Percentiles rank a stretch among this genome's conserved stretches.
Conservation (phyloP, 2,113 vertebrate genomes). For the Gasterosteus nipponicus region DNA sequence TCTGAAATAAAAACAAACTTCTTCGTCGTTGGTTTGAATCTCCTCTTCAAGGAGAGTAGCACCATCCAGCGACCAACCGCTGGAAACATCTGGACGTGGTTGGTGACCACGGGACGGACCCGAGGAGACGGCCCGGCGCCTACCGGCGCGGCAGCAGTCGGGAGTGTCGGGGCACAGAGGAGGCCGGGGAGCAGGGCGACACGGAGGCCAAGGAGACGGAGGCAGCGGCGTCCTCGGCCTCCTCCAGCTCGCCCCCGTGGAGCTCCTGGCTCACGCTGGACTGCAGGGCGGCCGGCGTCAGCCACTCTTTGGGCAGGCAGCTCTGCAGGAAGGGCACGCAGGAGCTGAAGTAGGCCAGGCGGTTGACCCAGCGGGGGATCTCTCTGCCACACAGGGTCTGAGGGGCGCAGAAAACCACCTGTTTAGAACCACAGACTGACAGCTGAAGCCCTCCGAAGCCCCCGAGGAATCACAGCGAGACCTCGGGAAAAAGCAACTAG, state of each 20-base stretch:
- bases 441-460: no score
- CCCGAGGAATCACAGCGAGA: no score
- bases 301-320: constrained; percentile 98
- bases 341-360: constrained; percentile 99
- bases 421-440: no score
- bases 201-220: constrained; percentile 81
- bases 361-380: constrained; percentile 98
- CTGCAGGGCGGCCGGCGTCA: constrained; percentile 96
- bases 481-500: no score
- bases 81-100: constrained; percentile 30
- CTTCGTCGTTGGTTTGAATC: not conserved
- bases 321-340: constrained; percentile 99
- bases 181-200: constrained; percentile 61
- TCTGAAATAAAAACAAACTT: not conserved
- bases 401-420: not conserved
- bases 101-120: not conserved
- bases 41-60: not conserved
- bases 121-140: constrained; percentile 28
- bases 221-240: constrained; percentile 92
- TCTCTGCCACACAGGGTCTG: constrained; percentile 98
- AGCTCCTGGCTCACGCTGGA: constrained; percentile 98
- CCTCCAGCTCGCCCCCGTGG: constrained; percentile 87
- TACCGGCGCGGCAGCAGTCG: constrained; percentile 91
- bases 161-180: constrained; percentile 83
- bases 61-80: constrained; percentile 15